These are phyloP conservation scores for Lasioglossum albipes DNA, from an alignment of 1,140 invertebrate genomes.

Conservation along the genomic window DNA sequence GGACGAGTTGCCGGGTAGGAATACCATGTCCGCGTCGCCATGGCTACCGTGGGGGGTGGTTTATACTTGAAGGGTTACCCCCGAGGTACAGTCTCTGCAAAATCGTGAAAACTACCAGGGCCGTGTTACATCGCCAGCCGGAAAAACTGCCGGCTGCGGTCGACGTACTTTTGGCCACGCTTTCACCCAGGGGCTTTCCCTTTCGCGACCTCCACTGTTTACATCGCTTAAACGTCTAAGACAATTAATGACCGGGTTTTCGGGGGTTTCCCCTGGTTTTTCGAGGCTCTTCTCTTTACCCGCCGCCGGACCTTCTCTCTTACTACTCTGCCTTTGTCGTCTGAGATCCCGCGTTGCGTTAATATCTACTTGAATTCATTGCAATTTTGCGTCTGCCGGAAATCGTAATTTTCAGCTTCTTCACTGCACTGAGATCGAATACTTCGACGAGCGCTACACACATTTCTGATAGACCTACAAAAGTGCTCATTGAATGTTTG, in stretches of 20 bases:
- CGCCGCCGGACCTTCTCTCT: not conserved
- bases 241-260: conserved; percentile 71
- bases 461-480: too few species aligned
- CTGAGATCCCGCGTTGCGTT: not conserved
- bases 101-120: conserved; percentile 70
- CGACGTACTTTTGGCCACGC: conserved; percentile 68
- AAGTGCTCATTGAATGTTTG: too few species aligned
- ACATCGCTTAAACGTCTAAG: conserved; percentile 73
- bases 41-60: conserved; percentile 73
- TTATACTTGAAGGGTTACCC: conserved; percentile 76
- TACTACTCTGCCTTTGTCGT: too few species aligned
- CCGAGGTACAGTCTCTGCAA: conserved; percentile 74
- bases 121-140: conserved; percentile 6
- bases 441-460: too few species aligned
- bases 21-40: conserved; percentile 73
- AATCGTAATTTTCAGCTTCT: too few species aligned
- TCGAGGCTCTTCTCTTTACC: not conserved
- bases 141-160: conserved; percentile 60
- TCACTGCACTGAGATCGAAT: too few species aligned
- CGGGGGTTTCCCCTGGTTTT: conserved; percentile 48
- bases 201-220: conserved; percentile 73
- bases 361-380: too few species aligned
- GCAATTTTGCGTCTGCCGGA: too few species aligned
- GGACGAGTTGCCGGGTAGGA: conserved; percentile 66
- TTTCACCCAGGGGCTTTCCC: conserved; percentile 73